phyloP scores from a whole-genome alignment of 2,888 invertebrate species.

The Torymus texanus region DNA sequence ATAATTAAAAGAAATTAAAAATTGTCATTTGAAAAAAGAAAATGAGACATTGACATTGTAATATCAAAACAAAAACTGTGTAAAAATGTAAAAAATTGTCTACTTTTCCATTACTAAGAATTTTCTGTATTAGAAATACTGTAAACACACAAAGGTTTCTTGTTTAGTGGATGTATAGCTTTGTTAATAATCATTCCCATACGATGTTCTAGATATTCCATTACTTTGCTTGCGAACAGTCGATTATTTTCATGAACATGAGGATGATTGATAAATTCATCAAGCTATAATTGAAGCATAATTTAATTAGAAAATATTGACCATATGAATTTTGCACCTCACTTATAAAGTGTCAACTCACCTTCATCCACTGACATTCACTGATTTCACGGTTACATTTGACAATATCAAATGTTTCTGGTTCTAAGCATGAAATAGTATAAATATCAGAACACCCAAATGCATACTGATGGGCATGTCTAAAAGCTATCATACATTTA shows the following conservation, averaged over 20 bases:
- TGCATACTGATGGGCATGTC: conserved; percentile 86
- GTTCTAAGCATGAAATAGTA: conserved; percentile 84
- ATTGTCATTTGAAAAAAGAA: no score
- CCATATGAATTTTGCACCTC: no score
- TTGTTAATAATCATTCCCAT: conserved; percentile 79
- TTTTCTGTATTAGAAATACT: conserved; percentile 56
- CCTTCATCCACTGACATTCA: conserved; percentile 88
- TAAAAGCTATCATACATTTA: conserved; percentile 84
- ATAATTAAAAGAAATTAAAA: no score
- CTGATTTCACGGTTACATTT: conserved; percentile 87
- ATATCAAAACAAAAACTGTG: no score
- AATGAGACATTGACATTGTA: no score
- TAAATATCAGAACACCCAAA: conserved; percentile 93
- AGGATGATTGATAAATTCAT: conserved; percentile 83
- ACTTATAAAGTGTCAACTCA: conserved; percentile 65
- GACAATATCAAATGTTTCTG: conserved; percentile 79
- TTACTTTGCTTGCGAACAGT: conserved; percentile 81
- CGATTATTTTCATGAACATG: conserved; percentile 85
- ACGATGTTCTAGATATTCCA: conserved; percentile 80
- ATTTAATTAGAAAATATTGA: no score
- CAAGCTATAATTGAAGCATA: conserved; percentile 67
- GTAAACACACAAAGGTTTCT: conserved; percentile 74
- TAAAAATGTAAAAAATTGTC: conserved; percentile 10
- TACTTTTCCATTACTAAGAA: conserved; percentile 19
- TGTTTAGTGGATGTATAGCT: conserved; percentile 75